Evolutionary conservation across 2,888 invertebrate species (phyloP).

Genomic region (Parasteatoda lunata): DNA sequence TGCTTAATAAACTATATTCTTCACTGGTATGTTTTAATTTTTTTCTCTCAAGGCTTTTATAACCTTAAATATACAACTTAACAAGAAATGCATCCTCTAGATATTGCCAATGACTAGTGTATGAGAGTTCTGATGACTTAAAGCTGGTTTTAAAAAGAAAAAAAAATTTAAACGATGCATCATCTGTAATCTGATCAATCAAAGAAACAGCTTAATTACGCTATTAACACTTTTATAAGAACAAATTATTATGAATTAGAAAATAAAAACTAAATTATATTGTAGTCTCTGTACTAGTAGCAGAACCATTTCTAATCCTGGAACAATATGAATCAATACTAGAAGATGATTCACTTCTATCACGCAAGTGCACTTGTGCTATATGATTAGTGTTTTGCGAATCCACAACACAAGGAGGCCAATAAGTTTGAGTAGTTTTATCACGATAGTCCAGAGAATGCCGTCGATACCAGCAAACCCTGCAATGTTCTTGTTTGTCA

Average conservation of each 20-base stretch:
- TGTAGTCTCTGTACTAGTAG: conserved; percentile 63
- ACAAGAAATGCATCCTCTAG: too few relatives aligned
- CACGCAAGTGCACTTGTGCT: conserved; percentile 56
- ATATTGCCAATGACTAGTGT: too few relatives aligned
- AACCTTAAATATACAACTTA: too few relatives aligned
- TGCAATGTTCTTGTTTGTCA: conserved; percentile 58
- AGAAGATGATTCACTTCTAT: conserved; percentile 67
- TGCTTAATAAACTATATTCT: too few relatives aligned
- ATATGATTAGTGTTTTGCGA: conserved; percentile 28
- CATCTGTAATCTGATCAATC: too few relatives aligned
- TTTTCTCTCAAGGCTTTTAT: too few relatives aligned
- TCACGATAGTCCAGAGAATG: conserved; percentile 62
- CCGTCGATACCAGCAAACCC: conserved; percentile 63
- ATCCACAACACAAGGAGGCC: conserved; percentile 39
- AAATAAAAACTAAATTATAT: conserved; percentile 35
- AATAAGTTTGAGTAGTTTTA: conserved; percentile 65
- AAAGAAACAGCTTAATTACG: too few relatives aligned
- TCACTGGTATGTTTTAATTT: too few relatives aligned
- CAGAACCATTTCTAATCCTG: conserved; percentile 53
- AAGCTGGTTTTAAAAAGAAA: too few relatives aligned
- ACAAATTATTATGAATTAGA: background rate
- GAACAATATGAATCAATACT: conserved; percentile 62
- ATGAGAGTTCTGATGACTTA: too few relatives aligned
- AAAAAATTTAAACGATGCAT: too few relatives aligned
- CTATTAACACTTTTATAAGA: too few relatives aligned